Evolutionary conservation across 1,140 invertebrate species (phyloP).

Genomic region (Batillaria attramentaria): DNA sequence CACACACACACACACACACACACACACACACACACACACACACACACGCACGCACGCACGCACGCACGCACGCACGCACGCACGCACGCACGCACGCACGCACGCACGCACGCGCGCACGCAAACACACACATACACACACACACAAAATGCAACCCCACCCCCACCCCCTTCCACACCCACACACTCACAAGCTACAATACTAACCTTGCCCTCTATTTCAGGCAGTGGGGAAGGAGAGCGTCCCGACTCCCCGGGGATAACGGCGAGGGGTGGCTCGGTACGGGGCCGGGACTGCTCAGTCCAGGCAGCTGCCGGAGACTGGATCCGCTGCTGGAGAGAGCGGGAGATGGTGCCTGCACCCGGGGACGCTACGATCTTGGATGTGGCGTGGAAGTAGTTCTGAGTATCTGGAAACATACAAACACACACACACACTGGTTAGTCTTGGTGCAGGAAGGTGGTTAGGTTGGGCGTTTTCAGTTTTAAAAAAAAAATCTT

Average conservation of each 20-base stretch:
- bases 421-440: slow-evolving; percentile 3
- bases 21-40: slow-evolving; percentile 18
- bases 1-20: slow-evolving; percentile 8
- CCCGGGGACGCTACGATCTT: slow-evolving; percentile 26
- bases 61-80: not conserved
- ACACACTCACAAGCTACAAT: not conserved
- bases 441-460: too few relatives aligned
- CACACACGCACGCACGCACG: slow-evolving; percentile 10
- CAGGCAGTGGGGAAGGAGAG: too few relatives aligned
- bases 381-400: slow-evolving; percentile 26
- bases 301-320: not conserved
- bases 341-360: slow-evolving; percentile 15
- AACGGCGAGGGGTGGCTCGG: not conserved
- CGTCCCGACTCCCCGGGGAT: too few relatives aligned
- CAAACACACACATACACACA: not conserved
- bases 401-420: slow-evolving; percentile 13
- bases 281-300: not conserved
- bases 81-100: not conserved
- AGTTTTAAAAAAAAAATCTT: too few relatives aligned
- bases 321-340: slow-evolving; percentile 18
- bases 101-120: not conserved
- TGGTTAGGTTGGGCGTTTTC: too few relatives aligned
- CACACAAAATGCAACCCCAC: not conserved
- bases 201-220: too few relatives aligned
- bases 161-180: not conserved